phyloP scores from a whole-genome alignment of 2,797 vertebrate genomes.

The Pelobates cultripes region DNA sequence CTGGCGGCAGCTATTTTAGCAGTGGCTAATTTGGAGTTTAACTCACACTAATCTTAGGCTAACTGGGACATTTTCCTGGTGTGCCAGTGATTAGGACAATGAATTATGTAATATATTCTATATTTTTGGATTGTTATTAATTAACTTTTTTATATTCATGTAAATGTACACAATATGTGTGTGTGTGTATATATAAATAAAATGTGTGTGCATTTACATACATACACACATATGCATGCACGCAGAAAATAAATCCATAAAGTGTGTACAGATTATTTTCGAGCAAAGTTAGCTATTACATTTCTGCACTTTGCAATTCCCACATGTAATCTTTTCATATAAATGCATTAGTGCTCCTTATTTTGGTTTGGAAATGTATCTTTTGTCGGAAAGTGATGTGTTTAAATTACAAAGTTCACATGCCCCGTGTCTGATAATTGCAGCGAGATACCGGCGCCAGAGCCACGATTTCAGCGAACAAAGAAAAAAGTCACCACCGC shows the following conservation, averaged over 20 bases:
- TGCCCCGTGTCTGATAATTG: slow-evolving; percentile 74
- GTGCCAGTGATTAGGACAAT: too few relatives aligned
- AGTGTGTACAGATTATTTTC: slow-evolving; percentile 1
- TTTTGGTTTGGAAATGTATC: slow-evolving; percentile 70
- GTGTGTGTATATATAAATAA: too few relatives aligned
- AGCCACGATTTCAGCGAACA: slow-evolving; percentile 68
- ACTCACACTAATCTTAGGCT: too few relatives aligned
- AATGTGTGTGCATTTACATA: background rate
- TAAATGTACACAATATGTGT: too few relatives aligned
- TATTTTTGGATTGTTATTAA: too few relatives aligned
- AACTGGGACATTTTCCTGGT: too few relatives aligned
- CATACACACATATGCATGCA: too few relatives aligned
- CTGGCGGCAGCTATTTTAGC: too few relatives aligned
- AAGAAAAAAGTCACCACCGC: slow-evolving; percentile 66
- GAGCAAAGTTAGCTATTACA: slow-evolving; percentile 38
- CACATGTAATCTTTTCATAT: slow-evolving; percentile 77
- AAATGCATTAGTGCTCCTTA: slow-evolving; percentile 74
- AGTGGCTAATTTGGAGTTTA: too few relatives aligned
- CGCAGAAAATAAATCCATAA: background rate
- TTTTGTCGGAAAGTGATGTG: slow-evolving; percentile 69
- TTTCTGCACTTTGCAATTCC: slow-evolving; percentile 24
- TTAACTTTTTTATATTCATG: too few relatives aligned
- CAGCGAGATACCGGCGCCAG: slow-evolving; percentile 67
- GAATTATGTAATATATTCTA: too few relatives aligned
- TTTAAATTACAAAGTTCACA: slow-evolving; percentile 72